Base-by-base conservation (phyloP, 2,888 invertebrate species). In the Germaria angustata region DNA sequence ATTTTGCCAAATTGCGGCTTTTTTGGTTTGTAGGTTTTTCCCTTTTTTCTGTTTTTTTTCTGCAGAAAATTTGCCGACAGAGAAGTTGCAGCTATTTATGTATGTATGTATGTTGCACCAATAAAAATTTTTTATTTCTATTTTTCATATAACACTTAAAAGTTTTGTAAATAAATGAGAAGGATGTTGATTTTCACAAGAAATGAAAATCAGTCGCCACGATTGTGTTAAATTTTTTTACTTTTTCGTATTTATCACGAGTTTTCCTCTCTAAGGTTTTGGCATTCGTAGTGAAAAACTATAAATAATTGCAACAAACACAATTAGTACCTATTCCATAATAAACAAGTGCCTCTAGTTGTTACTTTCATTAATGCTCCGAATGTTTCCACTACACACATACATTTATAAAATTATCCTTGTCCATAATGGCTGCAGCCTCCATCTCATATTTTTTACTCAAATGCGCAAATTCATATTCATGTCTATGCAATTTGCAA, bases 1-100 rank as follows among this genome's bases (percentile, higher is more conserved):
- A 66, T 86, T 86, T 87, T 87, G 86, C 86, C 87, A 89, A 84
- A 88, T 88, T 89, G 88, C 86, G 89, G 88, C 44, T 88, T 87
- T 59, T 87, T 88, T 81, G 59, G 59, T 59, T 57, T 32, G 11
- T 15, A 53, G 20, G 17, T 55, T 28, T 49, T 34, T 36, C 2
- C 8, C 32, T 32, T 28, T 53, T 44, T 34, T 22, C 1, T n/a
- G 3, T 15, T 7, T n/a, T 65, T 34, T 44, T 36, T n/a, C 39
- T 39, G n/a, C 0, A 6, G 24, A 24, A 36, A n/a, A 44, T 53
- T 61, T 63, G 36, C 49, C 71, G 53, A 22, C 61, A 78, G 17
- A 46, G n/a, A n/a, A n/a, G 65, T 46, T 46, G 41, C 15, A 46
- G 57, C 46, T 22, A 61, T 69, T 77, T 61, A 61, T 46, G 41